A percentile compares a stretch with the other conserved stretches of the same genome.
Conservation (phyloP, 2,113 vertebrate genomes). For the Protomyctophum bolini region DNA sequence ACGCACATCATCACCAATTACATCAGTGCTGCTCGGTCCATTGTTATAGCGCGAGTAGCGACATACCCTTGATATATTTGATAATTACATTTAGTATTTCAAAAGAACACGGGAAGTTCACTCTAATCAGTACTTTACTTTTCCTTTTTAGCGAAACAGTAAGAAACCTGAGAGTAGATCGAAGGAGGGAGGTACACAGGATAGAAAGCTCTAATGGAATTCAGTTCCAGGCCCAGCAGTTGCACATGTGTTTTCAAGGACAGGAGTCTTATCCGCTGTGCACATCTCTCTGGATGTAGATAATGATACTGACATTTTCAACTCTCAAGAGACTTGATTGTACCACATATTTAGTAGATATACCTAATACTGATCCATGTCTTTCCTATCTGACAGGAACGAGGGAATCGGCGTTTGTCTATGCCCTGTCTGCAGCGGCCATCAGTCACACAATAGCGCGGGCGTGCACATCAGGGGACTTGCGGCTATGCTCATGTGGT, state of each 20-base stretch:
- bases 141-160: not conserved
- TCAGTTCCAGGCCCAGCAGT: not conserved
- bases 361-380: not conserved
- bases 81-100: constrained; percentile 22
- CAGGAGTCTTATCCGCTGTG: not conserved
- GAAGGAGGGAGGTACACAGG: not conserved
- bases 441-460: constrained; percentile 97
- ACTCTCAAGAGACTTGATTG: not conserved
- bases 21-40: constrained; percentile 37
- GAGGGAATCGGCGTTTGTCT: constrained; percentile 94
- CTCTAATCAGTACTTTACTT: not conserved
- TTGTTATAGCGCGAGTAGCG: not conserved
- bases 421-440: constrained; percentile 93
- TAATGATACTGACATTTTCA: constrained; percentile 2
- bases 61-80: constrained; percentile 17
- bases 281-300: not conserved
- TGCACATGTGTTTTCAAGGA: not conserved
- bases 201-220: not conserved
- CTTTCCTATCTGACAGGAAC: constrained; percentile 81
- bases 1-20: constrained; percentile 48
- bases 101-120: not conserved
- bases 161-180: not conserved
- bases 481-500: constrained; percentile 93
- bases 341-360: too few relatives aligned
- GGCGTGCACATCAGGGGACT: constrained; percentile 94